Percentiles rank a stretch among this genome's conserved stretches.
phyloP scores from a whole-genome alignment of 2,888 invertebrate genomes.

The Apotomis turbidana region DNA sequence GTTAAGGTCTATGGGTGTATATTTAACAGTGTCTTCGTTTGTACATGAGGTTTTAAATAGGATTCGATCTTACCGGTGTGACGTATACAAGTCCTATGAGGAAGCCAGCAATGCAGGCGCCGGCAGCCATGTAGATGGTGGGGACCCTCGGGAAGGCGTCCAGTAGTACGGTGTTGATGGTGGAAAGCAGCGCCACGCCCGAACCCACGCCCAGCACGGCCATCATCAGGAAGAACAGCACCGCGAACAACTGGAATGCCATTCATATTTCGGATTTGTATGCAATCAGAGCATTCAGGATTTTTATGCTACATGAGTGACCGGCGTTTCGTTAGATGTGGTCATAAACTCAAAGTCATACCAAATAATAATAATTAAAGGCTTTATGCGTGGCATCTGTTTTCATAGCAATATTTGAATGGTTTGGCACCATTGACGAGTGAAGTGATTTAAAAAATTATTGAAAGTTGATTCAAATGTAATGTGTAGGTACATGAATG shows the following conservation, averaged over 20 bases:
- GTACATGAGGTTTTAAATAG: too few species aligned
- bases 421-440: too few species aligned
- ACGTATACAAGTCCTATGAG: slow-evolving; percentile 88
- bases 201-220: slow-evolving; percentile 91
- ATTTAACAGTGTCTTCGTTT: too few species aligned
- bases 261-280: background rate
- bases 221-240: slow-evolving; percentile 92
- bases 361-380: too few species aligned
- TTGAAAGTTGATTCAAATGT: too few species aligned
- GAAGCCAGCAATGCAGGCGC: slow-evolving; percentile 83
- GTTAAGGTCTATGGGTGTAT: too few species aligned
- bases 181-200: slow-evolving; percentile 88
- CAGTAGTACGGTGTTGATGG: slow-evolving; percentile 86
- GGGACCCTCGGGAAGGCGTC: slow-evolving; percentile 86
- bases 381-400: too few species aligned
- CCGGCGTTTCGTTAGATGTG: background rate
- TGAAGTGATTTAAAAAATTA: too few species aligned
- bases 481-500: too few species aligned
- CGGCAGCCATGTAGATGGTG: slow-evolving; percentile 84
- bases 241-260: slow-evolving; percentile 86
- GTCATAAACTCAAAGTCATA: too few species aligned
- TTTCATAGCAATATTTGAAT: too few species aligned
- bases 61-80: slow-evolving; percentile 85
- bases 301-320: background rate
- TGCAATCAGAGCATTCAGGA: background rate